Conservation (phyloP, 2,888 invertebrate species). For the Drosophila pegasa region DNA sequence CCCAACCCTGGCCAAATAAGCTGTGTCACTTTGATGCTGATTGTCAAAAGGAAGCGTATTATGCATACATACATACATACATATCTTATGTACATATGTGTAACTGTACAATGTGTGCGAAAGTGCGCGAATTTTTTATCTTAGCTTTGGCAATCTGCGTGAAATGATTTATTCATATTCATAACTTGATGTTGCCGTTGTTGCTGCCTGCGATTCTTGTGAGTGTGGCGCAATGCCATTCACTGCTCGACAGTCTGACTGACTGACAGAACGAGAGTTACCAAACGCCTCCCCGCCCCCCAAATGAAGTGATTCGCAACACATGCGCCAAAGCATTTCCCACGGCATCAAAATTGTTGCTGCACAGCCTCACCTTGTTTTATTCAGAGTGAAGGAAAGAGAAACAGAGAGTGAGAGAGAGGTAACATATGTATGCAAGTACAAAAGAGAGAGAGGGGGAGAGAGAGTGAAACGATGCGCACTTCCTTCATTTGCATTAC, state of each 20-base stretch:
- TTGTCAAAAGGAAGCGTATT: conserved; percentile 60
- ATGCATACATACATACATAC: neutral
- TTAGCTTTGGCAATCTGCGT: conserved; percentile 78
- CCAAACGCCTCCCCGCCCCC: conserved; percentile 4
- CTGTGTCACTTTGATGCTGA: conserved; percentile 55
- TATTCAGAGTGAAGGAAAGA: conserved; percentile 15
- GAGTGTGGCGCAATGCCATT: conserved; percentile 59
- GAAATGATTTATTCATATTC: conserved; percentile 81
- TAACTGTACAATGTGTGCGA: conserved; percentile 38
- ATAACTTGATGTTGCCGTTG: conserved; percentile 67
- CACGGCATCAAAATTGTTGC: conserved; percentile 75
- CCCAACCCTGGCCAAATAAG: conserved; percentile 26
- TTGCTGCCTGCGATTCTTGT: conserved; percentile 27
- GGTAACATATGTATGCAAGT: neutral
- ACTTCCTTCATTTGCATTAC: conserved; percentile 81
- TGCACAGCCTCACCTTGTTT: conserved; percentile 72
- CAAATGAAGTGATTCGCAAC: conserved; percentile 52
- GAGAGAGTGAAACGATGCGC: conserved; percentile 57
- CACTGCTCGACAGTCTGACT: conserved; percentile 39
- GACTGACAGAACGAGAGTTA: conserved; percentile 59
- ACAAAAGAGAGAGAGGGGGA: neutral
- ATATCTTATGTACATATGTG: conserved; percentile 5
- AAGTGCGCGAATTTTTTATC: conserved; percentile 52
- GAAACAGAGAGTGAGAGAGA: conserved; percentile 5
- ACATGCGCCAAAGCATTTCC: conserved; percentile 67